A percentile compares a stretch with the other conserved stretches of the same genome.
phyloP scores from a whole-genome alignment of 2,113 vertebrate species.

The Hyla sarda region DNA sequence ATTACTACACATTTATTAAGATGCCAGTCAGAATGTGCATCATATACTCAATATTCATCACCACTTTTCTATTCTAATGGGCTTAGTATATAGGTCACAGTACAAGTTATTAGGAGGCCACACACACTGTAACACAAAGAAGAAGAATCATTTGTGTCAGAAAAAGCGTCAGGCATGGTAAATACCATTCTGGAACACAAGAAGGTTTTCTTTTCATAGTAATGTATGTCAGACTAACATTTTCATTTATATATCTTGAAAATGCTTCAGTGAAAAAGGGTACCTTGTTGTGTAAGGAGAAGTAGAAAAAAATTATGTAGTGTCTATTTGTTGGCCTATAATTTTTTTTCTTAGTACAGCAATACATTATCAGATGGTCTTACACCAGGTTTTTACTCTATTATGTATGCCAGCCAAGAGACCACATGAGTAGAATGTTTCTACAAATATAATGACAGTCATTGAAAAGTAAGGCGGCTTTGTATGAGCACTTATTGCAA shows the following conservation, averaged over 20 bases:
- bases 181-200: too few species aligned
- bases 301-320: neutral
- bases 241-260: neutral
- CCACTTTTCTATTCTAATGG: too few species aligned
- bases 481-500: slow-evolving; percentile 34
- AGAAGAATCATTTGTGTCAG: too few species aligned
- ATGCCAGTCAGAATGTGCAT: too few species aligned
- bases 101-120: too few species aligned
- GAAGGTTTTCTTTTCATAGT: too few species aligned
- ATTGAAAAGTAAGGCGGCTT: slow-evolving; percentile 28
- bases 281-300: neutral
- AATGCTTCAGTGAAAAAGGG: neutral
- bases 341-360: neutral
- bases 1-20: neutral
- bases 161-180: too few species aligned
- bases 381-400: slow-evolving; percentile 4
- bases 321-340: neutral
- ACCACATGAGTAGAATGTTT: slow-evolving; percentile 20
- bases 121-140: too few species aligned
- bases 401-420: slow-evolving; percentile 21
- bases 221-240: too few species aligned
- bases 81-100: too few species aligned
- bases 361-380: neutral
- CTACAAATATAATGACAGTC: slow-evolving; percentile 24
- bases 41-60: too few species aligned